Percentiles rank a stretch among this genome's conserved stretches.
phyloP scores from a whole-genome alignment of 2,113 vertebrate species.

The Hyla sarda region DNA sequence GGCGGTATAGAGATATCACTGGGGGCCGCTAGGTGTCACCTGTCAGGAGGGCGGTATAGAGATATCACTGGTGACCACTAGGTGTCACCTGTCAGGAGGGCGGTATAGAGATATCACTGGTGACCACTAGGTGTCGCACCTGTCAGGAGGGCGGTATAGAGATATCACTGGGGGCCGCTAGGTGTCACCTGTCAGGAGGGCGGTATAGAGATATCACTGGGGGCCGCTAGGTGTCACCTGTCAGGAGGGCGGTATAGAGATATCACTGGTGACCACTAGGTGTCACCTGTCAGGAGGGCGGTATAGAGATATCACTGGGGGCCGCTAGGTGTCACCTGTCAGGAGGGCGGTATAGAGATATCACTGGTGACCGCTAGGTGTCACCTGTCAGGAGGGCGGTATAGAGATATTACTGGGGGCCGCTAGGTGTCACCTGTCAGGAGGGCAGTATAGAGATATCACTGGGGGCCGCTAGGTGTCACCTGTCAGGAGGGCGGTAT shows the following conservation, averaged over 20 bases:
- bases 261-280: too few relatives aligned
- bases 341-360: slow-evolving; percentile 68
- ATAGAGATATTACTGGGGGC: too few relatives aligned
- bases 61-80: too few relatives aligned
- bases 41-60: slow-evolving; percentile 68
- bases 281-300: slow-evolving; percentile 61
- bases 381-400: slow-evolving; percentile 62
- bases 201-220: too few relatives aligned
- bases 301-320: too few relatives aligned
- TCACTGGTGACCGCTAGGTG: too few relatives aligned
- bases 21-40: too few relatives aligned
- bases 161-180: too few relatives aligned
- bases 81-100: slow-evolving; percentile 59
- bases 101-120: too few relatives aligned
- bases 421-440: slow-evolving; percentile 58
- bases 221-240: slow-evolving; percentile 5
- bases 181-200: slow-evolving; percentile 59
- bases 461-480: too few relatives aligned
- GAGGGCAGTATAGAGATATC: slow-evolving; percentile 68
- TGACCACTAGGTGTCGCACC: too few relatives aligned
- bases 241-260: slow-evolving; percentile 68
- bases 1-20: slow-evolving; percentile 70
- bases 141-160: slow-evolving; percentile 68
- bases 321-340: slow-evolving; percentile 51
- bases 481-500: slow-evolving; percentile 65